These are phyloP conservation scores for Rhabdophis nuchalis DNA, from an alignment of 2,797 vertebrate genomes.

Conservation along the genomic window DNA sequence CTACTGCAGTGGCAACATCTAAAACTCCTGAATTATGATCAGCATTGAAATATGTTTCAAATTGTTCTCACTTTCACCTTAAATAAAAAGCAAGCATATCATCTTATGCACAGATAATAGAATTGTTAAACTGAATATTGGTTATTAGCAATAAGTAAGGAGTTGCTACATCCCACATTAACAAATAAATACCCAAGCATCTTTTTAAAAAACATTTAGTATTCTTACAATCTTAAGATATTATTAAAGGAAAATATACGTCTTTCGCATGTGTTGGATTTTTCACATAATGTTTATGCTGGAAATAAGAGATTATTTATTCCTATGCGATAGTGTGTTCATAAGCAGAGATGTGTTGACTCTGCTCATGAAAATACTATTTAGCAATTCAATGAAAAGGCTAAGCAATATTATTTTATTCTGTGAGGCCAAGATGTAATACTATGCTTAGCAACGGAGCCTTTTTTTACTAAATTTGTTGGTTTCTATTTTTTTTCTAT, in stretches of 20 bases:
- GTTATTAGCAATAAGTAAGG: neutral
- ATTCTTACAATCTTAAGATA: neutral
- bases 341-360: neutral
- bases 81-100: too few species aligned
- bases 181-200: neutral
- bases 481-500: neutral
- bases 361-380: neutral
- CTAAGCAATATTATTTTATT: neutral
- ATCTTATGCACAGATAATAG: neutral
- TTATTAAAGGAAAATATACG: neutral
- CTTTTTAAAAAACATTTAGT: neutral
- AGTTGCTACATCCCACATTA: neutral
- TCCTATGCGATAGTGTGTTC: neutral
- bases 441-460: neutral
- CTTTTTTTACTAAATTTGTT: neutral
- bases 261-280: neutral
- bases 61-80: too few species aligned
- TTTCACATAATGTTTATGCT: neutral
- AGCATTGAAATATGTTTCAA: neutral
- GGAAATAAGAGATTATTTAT: neutral
- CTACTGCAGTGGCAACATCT: neutral
- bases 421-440: neutral
- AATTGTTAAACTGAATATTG: neutral
- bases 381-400: neutral
- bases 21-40: neutral